These are phyloP conservation scores for Drosophila atroscutellata DNA, from an alignment of 2,888 invertebrate species.

Conservation along the genomic window DNA sequence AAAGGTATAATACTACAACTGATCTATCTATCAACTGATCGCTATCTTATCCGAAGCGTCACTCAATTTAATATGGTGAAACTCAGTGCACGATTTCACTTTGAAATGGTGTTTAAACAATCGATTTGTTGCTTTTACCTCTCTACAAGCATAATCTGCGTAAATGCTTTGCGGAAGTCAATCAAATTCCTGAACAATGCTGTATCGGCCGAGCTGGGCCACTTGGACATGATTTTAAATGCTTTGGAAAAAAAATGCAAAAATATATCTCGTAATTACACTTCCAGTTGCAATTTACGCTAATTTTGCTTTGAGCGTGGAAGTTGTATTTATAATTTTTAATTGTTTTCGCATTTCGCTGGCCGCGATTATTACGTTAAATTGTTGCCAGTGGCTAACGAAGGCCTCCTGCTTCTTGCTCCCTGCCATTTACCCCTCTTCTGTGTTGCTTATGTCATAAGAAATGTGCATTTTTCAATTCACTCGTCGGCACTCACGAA, in stretches of 20 bases:
- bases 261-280: conserved; percentile 48
- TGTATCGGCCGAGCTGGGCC: conserved; percentile 21
- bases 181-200: conserved; percentile 50
- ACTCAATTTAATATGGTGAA: conserved; percentile 32
- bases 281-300: conserved; percentile 56
- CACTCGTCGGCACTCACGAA: conserved; percentile 30
- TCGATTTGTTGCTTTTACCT: conserved; percentile 43
- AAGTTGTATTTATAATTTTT: conserved; percentile 57
- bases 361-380: conserved; percentile 45
- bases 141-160: conserved; percentile 51
- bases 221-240: conserved; percentile 36
- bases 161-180: conserved; percentile 67
- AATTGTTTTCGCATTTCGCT: conserved; percentile 55
- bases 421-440: background rate
- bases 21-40: no score
- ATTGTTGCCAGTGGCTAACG: conserved; percentile 37
- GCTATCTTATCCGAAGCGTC: conserved; percentile 8
- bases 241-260: conserved; percentile 43
- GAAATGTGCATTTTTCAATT: conserved; percentile 25
- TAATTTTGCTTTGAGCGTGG: conserved; percentile 55
- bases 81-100: conserved; percentile 49
- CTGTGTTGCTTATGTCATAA: conserved; percentile 58
- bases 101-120: conserved; percentile 40
- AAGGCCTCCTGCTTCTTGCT: conserved; percentile 13
- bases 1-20: background rate